Percentiles rank a stretch among this genome's conserved stretches.
These are phyloP conservation scores for Colletes latitarsis DNA, from an alignment of 1,140 invertebrate genomes.

Conservation along the genomic window DNA sequence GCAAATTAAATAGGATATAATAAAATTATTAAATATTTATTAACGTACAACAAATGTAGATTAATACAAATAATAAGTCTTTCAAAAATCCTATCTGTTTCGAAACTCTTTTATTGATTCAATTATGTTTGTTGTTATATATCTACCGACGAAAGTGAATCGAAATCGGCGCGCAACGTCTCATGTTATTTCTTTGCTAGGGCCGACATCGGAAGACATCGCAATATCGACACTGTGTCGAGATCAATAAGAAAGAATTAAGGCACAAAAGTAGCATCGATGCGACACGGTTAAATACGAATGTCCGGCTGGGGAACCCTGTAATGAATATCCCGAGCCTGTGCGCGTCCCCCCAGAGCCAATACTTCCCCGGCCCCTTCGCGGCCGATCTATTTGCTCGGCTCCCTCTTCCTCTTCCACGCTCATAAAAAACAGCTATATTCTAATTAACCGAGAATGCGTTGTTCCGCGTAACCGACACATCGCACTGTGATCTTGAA, in stretches of 20 bases:
- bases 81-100: no score
- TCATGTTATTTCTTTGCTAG: not conserved
- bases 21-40: no score
- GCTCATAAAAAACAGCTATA: slow-evolving; percentile 82
- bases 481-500: slow-evolving; percentile 35
- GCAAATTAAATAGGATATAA: no score
- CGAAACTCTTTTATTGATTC: no score
- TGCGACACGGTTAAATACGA: slow-evolving; percentile 76
- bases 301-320: slow-evolving; percentile 79
- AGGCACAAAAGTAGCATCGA: slow-evolving; percentile 42
- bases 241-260: slow-evolving; percentile 27
- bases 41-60: no score
- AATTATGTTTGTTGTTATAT: not conserved
- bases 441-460: slow-evolving; percentile 79
- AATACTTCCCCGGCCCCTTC: slow-evolving; percentile 55
- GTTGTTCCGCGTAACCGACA: slow-evolving; percentile 57
- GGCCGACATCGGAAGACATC: not conserved
- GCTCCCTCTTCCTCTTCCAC: slow-evolving; percentile 81
- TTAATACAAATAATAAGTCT: no score
- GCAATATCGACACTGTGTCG: not conserved
- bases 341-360: slow-evolving; percentile 63
- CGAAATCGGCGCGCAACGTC: not conserved
- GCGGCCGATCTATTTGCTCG: slow-evolving; percentile 56
- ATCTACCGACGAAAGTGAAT: not conserved
- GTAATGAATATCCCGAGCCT: slow-evolving; percentile 78